Percentiles rank a stretch among this genome's conserved stretches.
Evolutionary conservation across 2,888 invertebrate species (phyloP).

Genomic region (Onchidella celtica): DNA sequence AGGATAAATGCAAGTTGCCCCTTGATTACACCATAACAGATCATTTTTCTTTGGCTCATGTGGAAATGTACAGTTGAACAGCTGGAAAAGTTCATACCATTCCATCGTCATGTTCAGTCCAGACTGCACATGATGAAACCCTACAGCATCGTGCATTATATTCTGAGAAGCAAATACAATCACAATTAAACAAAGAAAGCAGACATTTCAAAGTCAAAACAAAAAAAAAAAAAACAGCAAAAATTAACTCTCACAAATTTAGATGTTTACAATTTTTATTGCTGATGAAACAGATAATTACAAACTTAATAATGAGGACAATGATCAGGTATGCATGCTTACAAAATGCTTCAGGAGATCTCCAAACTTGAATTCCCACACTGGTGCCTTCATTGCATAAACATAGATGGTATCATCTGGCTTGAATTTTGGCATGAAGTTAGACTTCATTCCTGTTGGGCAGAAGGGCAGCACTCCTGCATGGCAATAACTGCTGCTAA

Average conservation of each 20-base stretch:
- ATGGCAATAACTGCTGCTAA: constrained; percentile 69
- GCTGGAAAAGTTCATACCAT: constrained; percentile 76
- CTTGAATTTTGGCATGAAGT: constrained; percentile 69
- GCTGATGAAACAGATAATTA: no score
- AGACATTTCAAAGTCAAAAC: no score
- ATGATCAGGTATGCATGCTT: no score
- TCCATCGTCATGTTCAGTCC: constrained; percentile 75
- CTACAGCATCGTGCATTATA: constrained; percentile 77
- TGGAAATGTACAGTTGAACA: constrained; percentile 77
- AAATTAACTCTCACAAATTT: no score
- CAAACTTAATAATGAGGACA: no score
- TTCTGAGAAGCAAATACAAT: no score
- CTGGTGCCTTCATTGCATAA: constrained; percentile 76
- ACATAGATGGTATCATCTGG: constrained; percentile 67
- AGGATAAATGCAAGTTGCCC: constrained; percentile 73
- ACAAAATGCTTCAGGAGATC: constrained; percentile 71
- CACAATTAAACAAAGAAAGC: no score
- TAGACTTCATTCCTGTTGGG: constrained; percentile 65
- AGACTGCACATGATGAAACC: constrained; percentile 69
- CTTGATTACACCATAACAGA: constrained; percentile 75
- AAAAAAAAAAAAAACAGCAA: no score
- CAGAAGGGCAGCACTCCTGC: constrained; percentile 75
- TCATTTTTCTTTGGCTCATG: constrained; percentile 64
- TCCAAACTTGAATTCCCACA: constrained; percentile 76
- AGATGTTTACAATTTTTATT: no score